These are phyloP conservation scores for Dinocampus coccinellae DNA, from an alignment of 2,888 invertebrate genomes.

Conservation along the genomic window DNA sequence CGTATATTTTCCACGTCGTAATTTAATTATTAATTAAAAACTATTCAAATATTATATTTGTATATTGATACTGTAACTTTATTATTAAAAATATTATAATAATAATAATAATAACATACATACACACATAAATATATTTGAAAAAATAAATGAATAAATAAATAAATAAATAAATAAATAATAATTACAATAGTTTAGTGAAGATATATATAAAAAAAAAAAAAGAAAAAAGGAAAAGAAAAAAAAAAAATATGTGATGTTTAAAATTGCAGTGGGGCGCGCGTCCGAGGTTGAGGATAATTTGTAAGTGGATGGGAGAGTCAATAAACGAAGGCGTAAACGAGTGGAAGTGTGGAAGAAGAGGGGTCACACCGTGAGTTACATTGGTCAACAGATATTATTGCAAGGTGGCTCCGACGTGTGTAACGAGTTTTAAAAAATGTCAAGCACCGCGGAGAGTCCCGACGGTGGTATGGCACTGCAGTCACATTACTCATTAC, in stretches of 20 bases:
- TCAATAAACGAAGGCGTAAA: constrained; percentile 43
- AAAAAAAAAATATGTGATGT: not conserved
- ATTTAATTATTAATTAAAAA: no score
- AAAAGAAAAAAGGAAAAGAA: not conserved
- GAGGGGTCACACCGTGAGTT: not conserved
- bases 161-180: not conserved
- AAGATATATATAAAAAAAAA: not conserved
- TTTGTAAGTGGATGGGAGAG: constrained; percentile 54
- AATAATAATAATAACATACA: no score
- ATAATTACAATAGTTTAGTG: not conserved
- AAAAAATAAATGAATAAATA: no score
- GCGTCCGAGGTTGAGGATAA: not conserved
- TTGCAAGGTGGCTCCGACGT: constrained; percentile 61
- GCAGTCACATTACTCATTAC: constrained; percentile 89
- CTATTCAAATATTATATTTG: no score
- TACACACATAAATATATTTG: no score
- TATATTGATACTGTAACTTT: no score
- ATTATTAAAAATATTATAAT: no score
- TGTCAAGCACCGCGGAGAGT: constrained; percentile 65
- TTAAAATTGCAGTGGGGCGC: constrained; percentile 5
- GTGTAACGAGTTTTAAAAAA: constrained; percentile 52
- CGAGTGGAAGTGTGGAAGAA: constrained; percentile 9
- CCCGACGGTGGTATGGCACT: constrained; percentile 67
- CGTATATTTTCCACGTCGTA: no score
- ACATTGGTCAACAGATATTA: not conserved